Evolutionary conservation across 30 jellyfish, hydroid and myxozoan genomes (phyloP).

Genomic region (Cassiopea andromeda): DNA sequence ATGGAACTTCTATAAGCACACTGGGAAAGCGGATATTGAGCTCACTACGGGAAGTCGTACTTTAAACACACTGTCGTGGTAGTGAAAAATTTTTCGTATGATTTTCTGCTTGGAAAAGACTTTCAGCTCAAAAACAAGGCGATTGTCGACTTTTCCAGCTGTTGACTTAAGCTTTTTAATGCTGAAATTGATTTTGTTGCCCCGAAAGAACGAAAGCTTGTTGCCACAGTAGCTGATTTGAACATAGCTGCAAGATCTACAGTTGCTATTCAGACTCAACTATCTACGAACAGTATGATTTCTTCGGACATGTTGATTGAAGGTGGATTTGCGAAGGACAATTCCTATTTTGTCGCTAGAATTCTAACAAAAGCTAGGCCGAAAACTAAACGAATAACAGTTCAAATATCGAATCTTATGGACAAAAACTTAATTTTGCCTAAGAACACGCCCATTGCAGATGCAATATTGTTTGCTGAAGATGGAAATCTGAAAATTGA

Average conservation of each 20-base stretch:
- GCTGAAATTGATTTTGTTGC: background rate
- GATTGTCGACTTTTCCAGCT: background rate
- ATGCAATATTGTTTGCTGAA: background rate
- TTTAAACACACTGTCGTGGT: background rate
- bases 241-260: background rate
- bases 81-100: background rate
- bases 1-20: background rate
- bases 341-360: background rate
- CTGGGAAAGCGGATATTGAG: background rate
- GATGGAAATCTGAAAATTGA: background rate
- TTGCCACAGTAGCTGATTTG: background rate
- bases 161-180: background rate
- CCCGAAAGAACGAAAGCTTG: background rate
- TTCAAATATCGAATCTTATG: background rate
- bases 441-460: background rate
- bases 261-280: slow-evolving; percentile 3
- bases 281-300: background rate
- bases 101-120: slow-evolving; percentile 21
- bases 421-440: background rate
- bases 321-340: slow-evolving; percentile 10
- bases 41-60: background rate
- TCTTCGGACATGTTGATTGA: background rate
- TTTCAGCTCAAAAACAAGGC: background rate
- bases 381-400: background rate
- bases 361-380: background rate